Evolutionary conservation across 64 coral and sea anemone species (phyloP), one percentile per base, ranked within the genome.

Genomic region (Stichodactyla helianthus): DNA sequence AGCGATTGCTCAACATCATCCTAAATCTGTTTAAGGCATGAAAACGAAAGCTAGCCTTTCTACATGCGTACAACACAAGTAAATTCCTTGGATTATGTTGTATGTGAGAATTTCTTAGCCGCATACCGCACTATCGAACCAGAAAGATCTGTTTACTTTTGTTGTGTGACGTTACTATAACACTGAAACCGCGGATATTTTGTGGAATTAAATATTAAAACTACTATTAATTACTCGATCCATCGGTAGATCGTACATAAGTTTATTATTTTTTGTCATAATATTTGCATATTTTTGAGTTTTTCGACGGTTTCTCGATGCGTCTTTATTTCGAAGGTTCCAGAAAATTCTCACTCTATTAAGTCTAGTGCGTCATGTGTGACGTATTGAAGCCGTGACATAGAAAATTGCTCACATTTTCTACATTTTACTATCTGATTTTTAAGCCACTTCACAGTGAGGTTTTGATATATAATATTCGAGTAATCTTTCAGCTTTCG

Each of bases 91-190:
- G 10, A 74, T 74, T 74, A 74, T 74, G 25, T 10, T 27, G 12
- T 12, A 74, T 14, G 4, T 10, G 27, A 7, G 68, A 74, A n/a
- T 27, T 74, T 74, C 10, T 27, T 28, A 4, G 62, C 19, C 27
- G 25, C 68, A 74, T 31, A 31, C 10, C 68, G 25, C 25, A 74
- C 68, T 2, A 12, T 19, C 68, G 12, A 9, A 10, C 68, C 23
- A 74, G 68, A 35, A 74, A 31, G 68, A 31, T 74, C 68, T 74
- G 20, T 74, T 74, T 74, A 31, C 23, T 10, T 31, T 10, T 74
- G 68, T 74, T 74, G 11, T 18, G 62, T 74, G 23, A 74, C 68
- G 68, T 74, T 74, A 25, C 68, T 74, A 74, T 12, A 74, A 74
- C 25, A 74, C 14, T 74, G 22, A 74, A 74, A 74, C 68, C 68